A percentile compares a stretch with the other conserved stretches of the same genome.
Evolutionary conservation across 2,888 invertebrate species (phyloP).

Genomic region (Lagria hirta): DNA sequence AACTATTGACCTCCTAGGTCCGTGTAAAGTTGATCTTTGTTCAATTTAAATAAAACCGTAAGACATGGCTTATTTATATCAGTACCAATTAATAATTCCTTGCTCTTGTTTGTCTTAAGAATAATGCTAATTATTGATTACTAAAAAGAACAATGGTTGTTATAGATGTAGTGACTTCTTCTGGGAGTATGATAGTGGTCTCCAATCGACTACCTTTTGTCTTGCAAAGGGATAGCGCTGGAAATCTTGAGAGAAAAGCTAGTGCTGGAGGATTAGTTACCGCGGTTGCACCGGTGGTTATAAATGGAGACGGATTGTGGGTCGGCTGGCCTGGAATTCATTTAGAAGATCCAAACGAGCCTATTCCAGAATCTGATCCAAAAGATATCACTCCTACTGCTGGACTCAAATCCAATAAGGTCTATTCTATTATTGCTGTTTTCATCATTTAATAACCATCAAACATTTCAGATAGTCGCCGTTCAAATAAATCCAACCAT

Average conservation of each 20-base stretch:
- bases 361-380: constrained; percentile 85
- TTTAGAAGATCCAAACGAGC: constrained; percentile 72
- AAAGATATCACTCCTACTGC: constrained; percentile 85
- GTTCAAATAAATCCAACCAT: constrained; percentile 74
- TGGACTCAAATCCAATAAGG: constrained; percentile 80
- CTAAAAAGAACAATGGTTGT: constrained; percentile 28
- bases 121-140: constrained; percentile 17
- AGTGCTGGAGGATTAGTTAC: constrained; percentile 91
- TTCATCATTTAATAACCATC: constrained; percentile 1
- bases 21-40: constrained; percentile 43
- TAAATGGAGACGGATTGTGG: constrained; percentile 82
- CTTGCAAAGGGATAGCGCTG: constrained; percentile 71
- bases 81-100: constrained; percentile 24
- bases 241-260: constrained; percentile 77
- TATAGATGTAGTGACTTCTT: constrained; percentile 53
- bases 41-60: constrained; percentile 42
- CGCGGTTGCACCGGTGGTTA: constrained; percentile 87
- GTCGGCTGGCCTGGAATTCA: constrained; percentile 91
- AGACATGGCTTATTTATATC: constrained; percentile 28
- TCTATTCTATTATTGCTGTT: constrained; percentile 48
- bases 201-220: constrained; percentile 90
- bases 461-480: constrained; percentile 67
- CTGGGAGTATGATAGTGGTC: constrained; percentile 83
- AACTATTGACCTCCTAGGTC: constrained; percentile 40
- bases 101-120: constrained; percentile 14